Base-by-base conservation (phyloP, 1,140 invertebrate species). In the Zaprionus kolodkinae region DNA sequence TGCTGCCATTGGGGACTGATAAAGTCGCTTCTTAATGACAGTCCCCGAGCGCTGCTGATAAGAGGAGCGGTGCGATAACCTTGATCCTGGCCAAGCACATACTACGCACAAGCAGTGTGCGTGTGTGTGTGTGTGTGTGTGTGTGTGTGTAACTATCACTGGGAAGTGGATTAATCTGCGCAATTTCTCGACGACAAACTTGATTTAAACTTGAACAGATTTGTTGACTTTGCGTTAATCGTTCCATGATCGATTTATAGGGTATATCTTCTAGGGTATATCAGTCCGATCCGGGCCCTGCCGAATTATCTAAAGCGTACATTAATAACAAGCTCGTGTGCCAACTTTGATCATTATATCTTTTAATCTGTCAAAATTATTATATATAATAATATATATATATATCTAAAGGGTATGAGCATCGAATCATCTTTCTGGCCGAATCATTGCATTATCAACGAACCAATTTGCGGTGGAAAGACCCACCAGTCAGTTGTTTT, bases 51-150 rank as follows among this genome's bases (percentile, higher is more conserved):
- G 7, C 27, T 30, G 43, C 65, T 75, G 76, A 64, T 70, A 78
- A 74, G 45, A 6, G 27, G 6, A 45, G 25, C 30, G n/a, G 57
- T 36, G 68, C 68, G 77, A 80, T 87, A 79, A 87, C 84, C 84
- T 87, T 87, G 84, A 88, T 87, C 85, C 84, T 87, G 80, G 70
- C 70, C 61, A 50, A 33, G 17, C 33, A 33, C 40, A 60, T 25
- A 27, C 55, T 12, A 43, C 13, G 21, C 15, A 52, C 15, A 6
- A 6, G 2, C 40, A 45, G 25, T 10, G 21, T 45, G 3, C 11
- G 21, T 21, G 21, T 21, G 21, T 21, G 6, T 40, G 21, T 45
- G 3, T 25, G 6, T 40, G 21, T 45, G 3, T 25, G 6, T 40
- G 12, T 27, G 21, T 13, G 7, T 60, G 21, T 59, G 56, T 59